phyloP scores from a whole-genome alignment of 2,888 invertebrate genomes.

The Nesidiocoris tenuis region DNA sequence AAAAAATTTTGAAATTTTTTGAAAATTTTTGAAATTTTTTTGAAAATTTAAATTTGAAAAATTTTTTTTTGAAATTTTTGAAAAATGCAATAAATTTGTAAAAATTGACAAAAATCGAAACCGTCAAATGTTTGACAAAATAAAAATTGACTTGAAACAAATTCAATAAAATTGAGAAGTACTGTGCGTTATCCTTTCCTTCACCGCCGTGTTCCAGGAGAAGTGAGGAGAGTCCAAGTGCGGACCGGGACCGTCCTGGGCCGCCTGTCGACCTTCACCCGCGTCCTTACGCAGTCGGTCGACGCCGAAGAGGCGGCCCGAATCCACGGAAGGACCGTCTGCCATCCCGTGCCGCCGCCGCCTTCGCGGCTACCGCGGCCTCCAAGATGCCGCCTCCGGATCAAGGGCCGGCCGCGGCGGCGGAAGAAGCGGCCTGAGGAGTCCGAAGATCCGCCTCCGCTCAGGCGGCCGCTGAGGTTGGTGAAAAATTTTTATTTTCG shows the following conservation, averaged over 20 bases:
- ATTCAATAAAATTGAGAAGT: too few species aligned
- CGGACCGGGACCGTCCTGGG: constrained; percentile 60
- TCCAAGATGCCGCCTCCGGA: constrained; percentile 49
- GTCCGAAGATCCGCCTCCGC: constrained; percentile 34
- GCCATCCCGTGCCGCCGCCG: constrained; percentile 38
- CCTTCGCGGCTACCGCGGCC: constrained; percentile 37
- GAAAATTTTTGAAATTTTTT: too few species aligned
- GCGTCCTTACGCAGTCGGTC: constrained; percentile 64
- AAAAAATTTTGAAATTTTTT: too few species aligned
- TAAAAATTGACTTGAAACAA: too few species aligned
- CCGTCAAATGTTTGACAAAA: too few species aligned
- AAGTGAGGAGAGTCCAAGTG: constrained; percentile 53
- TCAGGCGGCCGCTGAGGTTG: constrained; percentile 27
- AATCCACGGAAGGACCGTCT: constrained; percentile 25
- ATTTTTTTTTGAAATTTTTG: too few species aligned
- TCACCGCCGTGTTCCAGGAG: constrained; percentile 5
- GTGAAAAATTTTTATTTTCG: too few species aligned
- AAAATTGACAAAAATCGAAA: too few species aligned
- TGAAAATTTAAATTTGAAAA: too few species aligned
- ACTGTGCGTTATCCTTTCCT: background rate
- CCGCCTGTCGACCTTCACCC: constrained; percentile 71
- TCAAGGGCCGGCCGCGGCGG: constrained; percentile 53
- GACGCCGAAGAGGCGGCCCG: constrained; percentile 51
- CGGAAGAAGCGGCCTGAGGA: constrained; percentile 53
- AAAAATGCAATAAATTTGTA: too few species aligned